Conservation (phyloP, 2,797 vertebrate genomes). For the Poecilia velifera region DNA sequence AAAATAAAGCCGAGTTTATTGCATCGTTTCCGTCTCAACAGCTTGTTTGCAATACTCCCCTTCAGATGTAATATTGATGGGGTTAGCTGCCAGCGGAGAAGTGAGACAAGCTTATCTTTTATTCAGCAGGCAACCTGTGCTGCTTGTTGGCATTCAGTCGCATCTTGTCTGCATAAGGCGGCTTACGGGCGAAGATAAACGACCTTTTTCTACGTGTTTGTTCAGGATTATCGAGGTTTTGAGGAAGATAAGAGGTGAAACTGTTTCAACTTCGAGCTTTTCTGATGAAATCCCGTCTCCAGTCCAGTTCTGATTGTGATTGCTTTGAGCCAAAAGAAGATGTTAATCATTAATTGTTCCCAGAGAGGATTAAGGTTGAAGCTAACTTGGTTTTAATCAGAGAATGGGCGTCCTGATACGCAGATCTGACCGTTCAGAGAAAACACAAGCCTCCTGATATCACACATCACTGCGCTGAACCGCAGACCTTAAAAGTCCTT, state of each 20-base stretch:
- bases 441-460: slow-evolving; percentile 37
- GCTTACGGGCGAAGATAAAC: slow-evolving; percentile 15
- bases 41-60: slow-evolving; percentile 30
- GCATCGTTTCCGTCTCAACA: slow-evolving; percentile 16
- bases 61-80: slow-evolving; percentile 62
- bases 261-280: neutral
- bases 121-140: slow-evolving; percentile 60
- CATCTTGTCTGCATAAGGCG: slow-evolving; percentile 33
- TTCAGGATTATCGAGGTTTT: slow-evolving; percentile 15
- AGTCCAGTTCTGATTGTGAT: slow-evolving; percentile 1
- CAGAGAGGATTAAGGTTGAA: slow-evolving; percentile 38
- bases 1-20: slow-evolving; percentile 3
- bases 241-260: neutral
- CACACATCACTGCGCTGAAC: slow-evolving; percentile 34
- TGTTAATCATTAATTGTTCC: slow-evolving; percentile 30
- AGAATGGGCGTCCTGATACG: slow-evolving; percentile 24
- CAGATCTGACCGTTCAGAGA: slow-evolving; percentile 38
- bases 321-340: slow-evolving; percentile 27
- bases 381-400: slow-evolving; percentile 25
- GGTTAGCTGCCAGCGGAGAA: slow-evolving; percentile 42
- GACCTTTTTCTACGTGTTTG: neutral
- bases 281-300: neutral
- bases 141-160: slow-evolving; percentile 43
- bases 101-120: slow-evolving; percentile 58
- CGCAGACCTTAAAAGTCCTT: slow-evolving; percentile 28